Percentiles rank a stretch among this genome's conserved stretches.
phyloP scores from a whole-genome alignment of 2,888 invertebrate species.

The Luperina testacea region DNA sequence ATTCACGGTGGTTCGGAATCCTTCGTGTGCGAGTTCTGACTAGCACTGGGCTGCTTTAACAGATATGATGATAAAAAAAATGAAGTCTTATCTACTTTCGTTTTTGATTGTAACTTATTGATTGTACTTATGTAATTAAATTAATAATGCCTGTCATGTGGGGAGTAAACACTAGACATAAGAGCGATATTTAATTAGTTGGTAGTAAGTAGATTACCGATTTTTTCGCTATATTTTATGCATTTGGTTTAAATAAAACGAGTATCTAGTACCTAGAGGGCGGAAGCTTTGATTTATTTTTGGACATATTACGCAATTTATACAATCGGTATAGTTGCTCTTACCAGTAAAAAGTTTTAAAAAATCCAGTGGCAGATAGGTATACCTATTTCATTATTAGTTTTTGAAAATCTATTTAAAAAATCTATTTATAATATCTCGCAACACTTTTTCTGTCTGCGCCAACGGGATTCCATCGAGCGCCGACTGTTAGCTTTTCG shows the following conservation, averaged over 20 bases:
- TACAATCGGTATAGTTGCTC: slow-evolving; percentile 2
- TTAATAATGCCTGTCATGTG: background rate
- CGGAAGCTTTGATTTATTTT: slow-evolving; percentile 34
- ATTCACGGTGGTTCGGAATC: too few relatives aligned
- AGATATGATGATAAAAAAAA: too few relatives aligned
- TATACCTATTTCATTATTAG: slow-evolving; percentile 4
- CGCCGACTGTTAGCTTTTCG: slow-evolving; percentile 66
- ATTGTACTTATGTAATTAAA: background rate
- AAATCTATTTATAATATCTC: slow-evolving; percentile 71
- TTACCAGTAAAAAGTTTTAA: slow-evolving; percentile 19
- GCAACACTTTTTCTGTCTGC: slow-evolving; percentile 73
- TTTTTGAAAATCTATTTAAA: background rate
- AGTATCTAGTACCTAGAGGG: background rate
- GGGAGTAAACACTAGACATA: background rate
- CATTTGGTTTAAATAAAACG: slow-evolving; percentile 29
- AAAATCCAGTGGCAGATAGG: background rate
- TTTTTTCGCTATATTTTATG: background rate
- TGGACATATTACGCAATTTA: slow-evolving; percentile 12
- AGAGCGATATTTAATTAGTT: background rate
- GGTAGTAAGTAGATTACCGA: background rate
- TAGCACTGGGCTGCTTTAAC: too few relatives aligned
- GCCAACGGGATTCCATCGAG: slow-evolving; percentile 78
- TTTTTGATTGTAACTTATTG: too few relatives aligned
- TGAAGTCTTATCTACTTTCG: too few relatives aligned
- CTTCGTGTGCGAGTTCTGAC: too few relatives aligned